Percentiles rank a stretch among this genome's conserved stretches.
phyloP scores from a whole-genome alignment of 2,888 invertebrate species.

The Trimorus sp. region DNA sequence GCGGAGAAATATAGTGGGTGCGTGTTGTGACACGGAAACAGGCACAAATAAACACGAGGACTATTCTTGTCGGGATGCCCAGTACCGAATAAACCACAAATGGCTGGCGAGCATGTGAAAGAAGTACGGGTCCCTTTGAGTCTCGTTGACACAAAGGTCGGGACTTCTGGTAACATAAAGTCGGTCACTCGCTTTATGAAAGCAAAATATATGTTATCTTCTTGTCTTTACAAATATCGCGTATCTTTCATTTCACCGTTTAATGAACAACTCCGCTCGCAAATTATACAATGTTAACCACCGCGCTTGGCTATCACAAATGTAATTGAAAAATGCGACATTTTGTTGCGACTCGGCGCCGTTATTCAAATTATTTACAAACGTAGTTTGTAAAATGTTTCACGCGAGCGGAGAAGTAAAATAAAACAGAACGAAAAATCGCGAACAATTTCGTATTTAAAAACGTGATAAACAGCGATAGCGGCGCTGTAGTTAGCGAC shows the following conservation, averaged over 20 bases:
- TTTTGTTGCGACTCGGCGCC: slow-evolving; percentile 7
- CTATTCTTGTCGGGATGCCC: slow-evolving; percentile 69
- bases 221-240: slow-evolving; percentile 57
- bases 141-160: slow-evolving; percentile 67
- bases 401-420: not conserved
- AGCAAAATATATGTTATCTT: slow-evolving; percentile 55
- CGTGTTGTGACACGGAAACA: slow-evolving; percentile 77
- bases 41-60: slow-evolving; percentile 77
- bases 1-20: slow-evolving; percentile 76
- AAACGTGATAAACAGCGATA: not conserved
- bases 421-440: not conserved
- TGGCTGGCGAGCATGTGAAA: slow-evolving; percentile 66
- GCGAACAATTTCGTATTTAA: not conserved
- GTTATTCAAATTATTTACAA: slow-evolving; percentile 7
- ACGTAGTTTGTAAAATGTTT: not conserved
- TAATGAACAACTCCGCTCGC: slow-evolving; percentile 46
- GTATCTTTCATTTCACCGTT: slow-evolving; percentile 45
- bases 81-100: slow-evolving; percentile 71
- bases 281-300: slow-evolving; percentile 41
- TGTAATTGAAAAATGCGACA: slow-evolving; percentile 11
- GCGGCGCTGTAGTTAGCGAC: not conserved
- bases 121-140: slow-evolving; percentile 65
- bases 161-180: slow-evolving; percentile 69
- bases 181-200: slow-evolving; percentile 71
- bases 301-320: slow-evolving; percentile 12